Evolutionary conservation across 2,113 vertebrate genomes (phyloP).

Genomic region (Carollia perspicillata): DNA sequence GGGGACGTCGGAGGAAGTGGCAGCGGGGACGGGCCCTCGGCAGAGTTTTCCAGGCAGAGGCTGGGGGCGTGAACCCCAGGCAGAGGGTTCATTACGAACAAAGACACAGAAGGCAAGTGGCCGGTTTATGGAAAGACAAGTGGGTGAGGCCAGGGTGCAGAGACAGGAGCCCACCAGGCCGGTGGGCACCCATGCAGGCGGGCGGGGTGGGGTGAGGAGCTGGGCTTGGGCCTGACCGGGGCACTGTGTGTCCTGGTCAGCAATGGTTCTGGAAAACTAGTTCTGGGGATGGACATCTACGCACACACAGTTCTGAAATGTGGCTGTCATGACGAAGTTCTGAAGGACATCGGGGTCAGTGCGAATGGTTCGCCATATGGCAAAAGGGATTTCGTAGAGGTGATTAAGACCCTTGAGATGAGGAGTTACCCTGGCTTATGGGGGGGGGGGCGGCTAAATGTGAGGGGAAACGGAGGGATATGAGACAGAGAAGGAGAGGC

Average conservation of each 20-base stretch:
- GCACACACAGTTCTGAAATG: not conserved
- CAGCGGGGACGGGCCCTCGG: not conserved
- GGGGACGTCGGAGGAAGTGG: fast-evolving
- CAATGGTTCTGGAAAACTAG: not conserved
- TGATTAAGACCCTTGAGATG: not conserved
- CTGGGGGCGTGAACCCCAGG: not conserved
- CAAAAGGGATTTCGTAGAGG: not conserved
- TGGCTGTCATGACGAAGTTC: not conserved
- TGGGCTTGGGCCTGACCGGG: too few relatives aligned
- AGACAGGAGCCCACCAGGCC: not conserved
- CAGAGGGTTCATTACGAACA: not conserved
- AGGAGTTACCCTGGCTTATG: not conserved
- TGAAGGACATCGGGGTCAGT: not conserved
- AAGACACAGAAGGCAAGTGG: fast-evolving
- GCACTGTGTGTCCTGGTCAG: not conserved
- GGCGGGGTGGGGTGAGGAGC: too few relatives aligned
- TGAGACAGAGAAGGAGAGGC: not conserved
- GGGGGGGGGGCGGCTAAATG: not conserved
- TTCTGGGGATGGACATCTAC: not conserved
- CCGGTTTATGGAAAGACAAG: not conserved
- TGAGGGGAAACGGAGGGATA: not conserved
- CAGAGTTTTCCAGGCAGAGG: not conserved
- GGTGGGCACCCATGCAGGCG: not conserved
- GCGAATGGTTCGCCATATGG: not conserved
- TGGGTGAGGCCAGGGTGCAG: not conserved